phyloP scores from a whole-genome alignment of 2,888 invertebrate species.

The Drosophila prostipennis region DNA sequence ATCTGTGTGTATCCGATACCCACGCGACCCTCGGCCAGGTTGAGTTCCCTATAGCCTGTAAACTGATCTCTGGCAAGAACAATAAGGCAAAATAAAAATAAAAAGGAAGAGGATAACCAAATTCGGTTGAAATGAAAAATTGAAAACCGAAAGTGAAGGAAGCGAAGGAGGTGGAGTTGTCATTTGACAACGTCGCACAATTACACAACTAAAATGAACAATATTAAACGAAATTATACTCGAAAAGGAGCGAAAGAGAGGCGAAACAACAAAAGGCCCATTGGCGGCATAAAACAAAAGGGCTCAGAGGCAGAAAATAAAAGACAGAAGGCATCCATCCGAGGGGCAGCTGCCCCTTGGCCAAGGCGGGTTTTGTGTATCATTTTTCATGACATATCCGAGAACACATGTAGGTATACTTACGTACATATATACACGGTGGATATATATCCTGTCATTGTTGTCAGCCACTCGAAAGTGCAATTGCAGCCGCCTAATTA shows the following conservation, averaged over 20 bases:
- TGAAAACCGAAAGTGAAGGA: conserved; percentile 70
- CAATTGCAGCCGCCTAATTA: conserved; percentile 75
- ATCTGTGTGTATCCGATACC: conserved; percentile 18
- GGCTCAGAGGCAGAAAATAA: conserved; percentile 75
- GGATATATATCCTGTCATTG: conserved; percentile 56
- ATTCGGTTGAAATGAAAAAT: conserved; percentile 71
- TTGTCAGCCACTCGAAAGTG: conserved; percentile 72
- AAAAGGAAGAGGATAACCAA: conserved; percentile 21
- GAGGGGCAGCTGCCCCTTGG: conserved; percentile 61
- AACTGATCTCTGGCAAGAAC: conserved; percentile 34
- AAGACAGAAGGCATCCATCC: conserved; percentile 25
- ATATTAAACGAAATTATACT: conserved; percentile 76
- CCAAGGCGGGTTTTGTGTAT: conserved; percentile 70
- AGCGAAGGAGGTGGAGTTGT: conserved; percentile 48
- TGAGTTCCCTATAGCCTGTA: conserved; percentile 28
- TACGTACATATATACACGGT: conserved; percentile 32
- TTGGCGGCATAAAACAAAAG: conserved; percentile 77
- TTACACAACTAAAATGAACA: conserved; percentile 78
- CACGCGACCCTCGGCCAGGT: conserved; percentile 35
- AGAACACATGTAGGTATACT: conserved; percentile 4
- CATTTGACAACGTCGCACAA: conserved; percentile 65
- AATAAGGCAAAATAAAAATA: conserved; percentile 14
- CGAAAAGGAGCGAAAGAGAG: conserved; percentile 21
- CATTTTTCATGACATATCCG: conserved; percentile 72
- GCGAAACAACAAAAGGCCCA: conserved; percentile 66